Percentiles rank a stretch among this genome's conserved stretches.
Evolutionary conservation across 2,797 vertebrate genomes (phyloP).

Genomic region (Sparus aurata): DNA sequence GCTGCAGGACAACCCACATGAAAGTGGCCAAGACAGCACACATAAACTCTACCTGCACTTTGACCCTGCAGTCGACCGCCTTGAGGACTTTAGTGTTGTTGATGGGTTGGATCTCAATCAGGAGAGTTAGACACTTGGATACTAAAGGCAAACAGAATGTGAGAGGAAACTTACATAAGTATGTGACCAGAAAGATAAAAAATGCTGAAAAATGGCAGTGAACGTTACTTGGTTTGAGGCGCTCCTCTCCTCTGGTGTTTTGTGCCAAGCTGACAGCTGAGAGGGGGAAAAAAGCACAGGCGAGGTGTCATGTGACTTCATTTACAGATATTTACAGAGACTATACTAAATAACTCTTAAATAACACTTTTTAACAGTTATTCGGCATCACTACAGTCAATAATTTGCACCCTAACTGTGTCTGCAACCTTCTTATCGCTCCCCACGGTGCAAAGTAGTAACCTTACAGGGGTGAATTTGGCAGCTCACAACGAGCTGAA

Average conservation of each 20-base stretch:
- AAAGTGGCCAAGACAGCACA: slow-evolving; percentile 63
- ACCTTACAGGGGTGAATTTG: background rate
- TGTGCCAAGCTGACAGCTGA: slow-evolving; percentile 83
- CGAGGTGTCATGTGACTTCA: slow-evolving; percentile 9
- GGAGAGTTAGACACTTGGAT: slow-evolving; percentile 91
- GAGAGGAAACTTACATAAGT: background rate
- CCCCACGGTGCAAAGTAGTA: background rate
- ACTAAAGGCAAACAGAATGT: slow-evolving; percentile 78
- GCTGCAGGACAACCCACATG: slow-evolving; percentile 42
- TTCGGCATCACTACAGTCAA: background rate
- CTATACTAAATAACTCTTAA: background rate
- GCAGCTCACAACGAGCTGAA: background rate
- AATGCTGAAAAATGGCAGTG: background rate
- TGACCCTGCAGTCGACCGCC: slow-evolving; percentile 93
- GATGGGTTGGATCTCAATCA: slow-evolving; percentile 94
- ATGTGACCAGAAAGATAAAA: background rate
- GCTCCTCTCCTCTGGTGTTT: slow-evolving; percentile 65
- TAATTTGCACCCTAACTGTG: slow-evolving; percentile 20
- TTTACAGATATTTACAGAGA: slow-evolving; percentile 20
- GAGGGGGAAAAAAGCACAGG: slow-evolving; percentile 2
- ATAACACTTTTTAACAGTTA: slow-evolving; percentile 1
- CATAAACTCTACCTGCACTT: slow-evolving; percentile 90
- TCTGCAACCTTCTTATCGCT: background rate
- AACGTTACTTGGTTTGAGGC: slow-evolving; percentile 77
- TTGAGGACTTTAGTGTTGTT: slow-evolving; percentile 97